Base-by-base conservation (phyloP, 2,888 invertebrate species). In the Andrena marginata region DNA sequence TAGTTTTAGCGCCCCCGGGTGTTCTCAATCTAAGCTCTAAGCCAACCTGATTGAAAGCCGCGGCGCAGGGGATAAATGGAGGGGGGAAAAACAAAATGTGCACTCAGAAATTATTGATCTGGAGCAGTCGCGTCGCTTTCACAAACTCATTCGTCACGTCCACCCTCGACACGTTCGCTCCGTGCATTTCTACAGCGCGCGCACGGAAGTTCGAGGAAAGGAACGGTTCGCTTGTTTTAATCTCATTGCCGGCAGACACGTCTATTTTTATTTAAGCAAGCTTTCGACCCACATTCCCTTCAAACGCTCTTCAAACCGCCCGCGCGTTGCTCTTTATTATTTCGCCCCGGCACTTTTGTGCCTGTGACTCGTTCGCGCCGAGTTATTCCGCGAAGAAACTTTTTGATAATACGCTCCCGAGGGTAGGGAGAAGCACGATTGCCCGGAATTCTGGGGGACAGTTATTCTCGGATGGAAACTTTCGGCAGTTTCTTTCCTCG, bases 251-350 rank as follows among this genome's bases (percentile, higher is more conserved):
- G 16, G 35, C 42, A 62, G 56, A 5, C 49, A n/a, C 48, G 73
- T 77, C 79, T 84, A 73, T 79, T 84, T 80, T 74, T 80, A 72
- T 74, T 67, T 70, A 77, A 74, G 54, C 60, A 35, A 48, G 59
- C 72, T 70, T 74, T 48, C 62, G 67, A 68, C 67, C 70, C 59
- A 42, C 33, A 35, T 72, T 67, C 59, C 51, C 59, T 10, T 29
- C 54, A 35, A 76, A 65, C 42, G 49, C 79, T 63, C 70, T 63
- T 51, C 54, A 60, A 64, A 56, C 63, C n/a, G 42, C 56, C 48
- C 29, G 67, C 56, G 31, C 67, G 51, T 64, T 35, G 26, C 56
- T 49, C 74, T 70, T 69, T 77, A 69, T 74, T 70, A 64, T 62
- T 63, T 71, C 65, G 29, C 67, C 56, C 56, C 35, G 33, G 31